These are phyloP conservation scores for Mesocricetus auratus DNA, from an alignment of 2,113 vertebrate genomes.

Conservation along the genomic window DNA sequence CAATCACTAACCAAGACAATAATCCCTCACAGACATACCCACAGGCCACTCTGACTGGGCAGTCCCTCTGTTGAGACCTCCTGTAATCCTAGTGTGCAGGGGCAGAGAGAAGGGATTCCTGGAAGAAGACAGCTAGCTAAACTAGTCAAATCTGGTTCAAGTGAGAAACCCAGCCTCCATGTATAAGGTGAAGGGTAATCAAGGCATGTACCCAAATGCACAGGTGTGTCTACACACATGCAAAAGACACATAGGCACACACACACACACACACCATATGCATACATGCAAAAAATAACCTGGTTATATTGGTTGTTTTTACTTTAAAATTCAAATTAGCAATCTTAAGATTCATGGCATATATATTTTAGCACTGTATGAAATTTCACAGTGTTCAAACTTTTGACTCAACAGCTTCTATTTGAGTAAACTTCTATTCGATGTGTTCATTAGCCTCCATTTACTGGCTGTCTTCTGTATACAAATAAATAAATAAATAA, in stretches of 20 bases:
- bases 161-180: not conserved
- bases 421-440: not conserved
- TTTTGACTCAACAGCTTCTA: not conserved
- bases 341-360: not conserved
- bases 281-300: not conserved
- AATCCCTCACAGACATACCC: not conserved
- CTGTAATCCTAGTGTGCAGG: not conserved
- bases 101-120: too few relatives aligned
- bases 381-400: not conserved
- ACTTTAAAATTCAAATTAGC: not conserved
- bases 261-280: not conserved
- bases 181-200: too few relatives aligned
- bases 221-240: not conserved
- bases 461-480: fast-evolving
- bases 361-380: not conserved
- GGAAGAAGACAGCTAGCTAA: not conserved
- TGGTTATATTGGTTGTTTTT: not conserved
- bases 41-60: not conserved
- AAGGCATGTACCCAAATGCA: not conserved
- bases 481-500: not conserved
- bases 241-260: too few relatives aligned
- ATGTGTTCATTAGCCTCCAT: not conserved
- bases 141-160: not conserved
- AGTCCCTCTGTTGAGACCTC: not conserved
- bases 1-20: not conserved